Base-by-base conservation (phyloP, 2,888 invertebrate genomes). In the Conchocele bisecta region DNA sequence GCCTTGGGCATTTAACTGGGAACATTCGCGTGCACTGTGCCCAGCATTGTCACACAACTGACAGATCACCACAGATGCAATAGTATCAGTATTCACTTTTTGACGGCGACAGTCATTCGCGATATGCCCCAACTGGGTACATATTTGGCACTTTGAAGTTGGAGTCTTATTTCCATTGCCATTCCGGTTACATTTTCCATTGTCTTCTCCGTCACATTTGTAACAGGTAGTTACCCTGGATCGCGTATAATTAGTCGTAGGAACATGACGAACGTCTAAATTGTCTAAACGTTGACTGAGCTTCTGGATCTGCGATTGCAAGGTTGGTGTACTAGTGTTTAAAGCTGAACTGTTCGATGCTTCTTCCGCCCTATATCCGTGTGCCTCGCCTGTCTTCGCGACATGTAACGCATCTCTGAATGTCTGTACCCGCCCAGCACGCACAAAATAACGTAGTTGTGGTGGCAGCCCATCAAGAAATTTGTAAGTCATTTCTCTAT, bases 351-450 rank as follows among this genome's bases (percentile, higher is more conserved):
- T 46, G 13, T 46, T n/a, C n/a, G n/a, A n/a, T n/a, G n/a, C n/a
- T n/a, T n/a, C n/a, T n/a, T n/a, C 42, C 33, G 29, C 3, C 4
- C 68, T 1, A 35, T 68, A 68, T 6, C 68, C 68, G 56, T 68
- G 61, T 20, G 60, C 56, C 20, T 68, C 60, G 2, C 61, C 68
- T 29, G 48, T 39, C 29, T 68, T 54, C 1, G 58, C 51, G 4
- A 33, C 26, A 15, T 60, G 60, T 13, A 61, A 31, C 9, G 54
- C 46, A 1, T 68, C 67, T 31, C 46, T n/a, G 17, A 58, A 44
- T 2, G 50, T 28, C 2, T 42, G 7, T 6, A 58, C 54, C 13
- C 53, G 59, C 13, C 56, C 42, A 5, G 50, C 59, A 15, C 59
- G 37, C 3, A 66, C 51, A 42, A 66, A 58, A 28, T 59, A 66